Conservation (phyloP, 2,113 vertebrate species). For the Sisor rabdophorus region DNA sequence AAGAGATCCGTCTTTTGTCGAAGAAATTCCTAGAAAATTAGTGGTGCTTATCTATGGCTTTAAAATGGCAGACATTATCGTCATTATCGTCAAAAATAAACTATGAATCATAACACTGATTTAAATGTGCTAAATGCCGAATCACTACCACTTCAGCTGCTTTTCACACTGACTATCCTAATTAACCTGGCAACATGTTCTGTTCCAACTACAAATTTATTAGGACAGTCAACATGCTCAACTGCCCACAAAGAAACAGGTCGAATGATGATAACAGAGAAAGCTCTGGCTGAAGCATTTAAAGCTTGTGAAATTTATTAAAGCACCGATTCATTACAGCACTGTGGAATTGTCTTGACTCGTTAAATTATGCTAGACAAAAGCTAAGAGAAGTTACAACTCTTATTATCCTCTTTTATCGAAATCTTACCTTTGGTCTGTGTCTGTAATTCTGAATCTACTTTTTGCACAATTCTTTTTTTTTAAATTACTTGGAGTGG, state of each 20-base stretch:
- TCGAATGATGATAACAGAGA: background rate
- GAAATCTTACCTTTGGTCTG: background rate
- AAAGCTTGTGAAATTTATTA: background rate
- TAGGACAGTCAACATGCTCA: background rate
- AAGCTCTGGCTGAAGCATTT: conserved; percentile 1
- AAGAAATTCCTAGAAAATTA: conserved; percentile 1
- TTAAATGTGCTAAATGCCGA: conserved; percentile 7
- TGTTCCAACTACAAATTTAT: background rate
- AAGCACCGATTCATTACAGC: background rate
- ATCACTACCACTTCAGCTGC: conserved; percentile 10
- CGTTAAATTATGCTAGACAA: background rate
- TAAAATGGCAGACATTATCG: background rate
- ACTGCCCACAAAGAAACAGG: background rate
- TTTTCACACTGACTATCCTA: background rate
- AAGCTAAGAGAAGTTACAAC: background rate
- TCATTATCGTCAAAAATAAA: conserved; percentile 17
- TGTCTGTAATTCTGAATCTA: background rate
- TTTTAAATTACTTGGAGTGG: too few species aligned
- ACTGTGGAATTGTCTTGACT: background rate
- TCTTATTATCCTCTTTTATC: background rate
- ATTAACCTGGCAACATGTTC: conserved; percentile 14
- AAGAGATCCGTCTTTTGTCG: conserved; percentile 1
- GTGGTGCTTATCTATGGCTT: background rate
- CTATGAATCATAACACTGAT: conserved; percentile 15
- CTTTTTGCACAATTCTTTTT: background rate